Evolutionary conservation across 2,888 invertebrate species (phyloP).

Genomic region (Drosophila koepferae): DNA sequence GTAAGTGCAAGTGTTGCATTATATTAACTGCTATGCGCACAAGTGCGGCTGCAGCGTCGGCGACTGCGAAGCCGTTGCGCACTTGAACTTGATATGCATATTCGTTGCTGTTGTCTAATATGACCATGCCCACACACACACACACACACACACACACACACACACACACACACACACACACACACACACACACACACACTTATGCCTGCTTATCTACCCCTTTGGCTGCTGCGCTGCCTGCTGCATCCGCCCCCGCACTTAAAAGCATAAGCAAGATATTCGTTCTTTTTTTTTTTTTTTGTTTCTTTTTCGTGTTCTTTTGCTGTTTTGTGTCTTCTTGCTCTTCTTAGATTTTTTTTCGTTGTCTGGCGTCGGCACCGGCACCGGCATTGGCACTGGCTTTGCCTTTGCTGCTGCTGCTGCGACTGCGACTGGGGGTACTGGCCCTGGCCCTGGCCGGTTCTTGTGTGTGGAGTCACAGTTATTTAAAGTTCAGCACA

Average conservation of each 20-base stretch:
- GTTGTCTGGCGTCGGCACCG: slow-evolving; percentile 32
- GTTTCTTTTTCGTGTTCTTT: slow-evolving; percentile 17
- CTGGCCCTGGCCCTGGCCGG: slow-evolving; percentile 58
- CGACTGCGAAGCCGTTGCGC: slow-evolving; percentile 25
- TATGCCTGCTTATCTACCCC: slow-evolving; percentile 18
- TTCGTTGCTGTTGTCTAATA: slow-evolving; percentile 12
- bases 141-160: slow-evolving; percentile 15
- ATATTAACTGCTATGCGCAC: slow-evolving; percentile 20
- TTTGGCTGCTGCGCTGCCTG: slow-evolving; percentile 12
- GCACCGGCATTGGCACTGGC: slow-evolving; percentile 21
- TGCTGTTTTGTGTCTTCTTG: slow-evolving; percentile 6
- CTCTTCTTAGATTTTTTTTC: slow-evolving; percentile 3
- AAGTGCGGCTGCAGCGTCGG: slow-evolving; percentile 10
- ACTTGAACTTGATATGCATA: slow-evolving; percentile 58
- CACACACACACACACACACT: slow-evolving; percentile 10
- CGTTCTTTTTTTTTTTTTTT: slow-evolving; percentile 8
- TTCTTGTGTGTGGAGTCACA: slow-evolving; percentile 63
- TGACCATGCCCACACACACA: slow-evolving; percentile 15
- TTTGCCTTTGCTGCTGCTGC: slow-evolving; percentile 17
- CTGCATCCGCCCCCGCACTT: slow-evolving; percentile 47
- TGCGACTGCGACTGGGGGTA: slow-evolving; percentile 11
- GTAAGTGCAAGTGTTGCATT: background rate
- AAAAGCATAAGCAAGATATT: slow-evolving; percentile 26
- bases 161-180: too few relatives aligned
- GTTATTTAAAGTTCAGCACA: slow-evolving; percentile 65